Evolutionary conservation across 2,888 invertebrate species (phyloP), one percentile per base, ranked within the genome.

Genomic region (Hypomecis atomaria): DNA sequence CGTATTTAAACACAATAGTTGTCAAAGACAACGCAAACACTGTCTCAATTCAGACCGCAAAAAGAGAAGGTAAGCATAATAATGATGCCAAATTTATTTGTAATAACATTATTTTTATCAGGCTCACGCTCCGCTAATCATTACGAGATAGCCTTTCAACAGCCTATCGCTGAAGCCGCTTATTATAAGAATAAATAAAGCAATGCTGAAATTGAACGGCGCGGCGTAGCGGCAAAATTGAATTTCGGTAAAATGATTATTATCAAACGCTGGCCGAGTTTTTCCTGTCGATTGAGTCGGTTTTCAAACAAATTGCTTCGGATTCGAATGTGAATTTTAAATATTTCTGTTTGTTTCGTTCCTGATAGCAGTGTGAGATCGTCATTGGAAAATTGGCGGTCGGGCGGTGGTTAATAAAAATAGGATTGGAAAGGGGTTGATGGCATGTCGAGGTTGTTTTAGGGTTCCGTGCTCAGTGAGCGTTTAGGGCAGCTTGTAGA

Each of bases 371-470:
- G 52, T 52, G 48, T 58, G 71, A 68, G 69, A 65, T 67, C 66
- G 72, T 75, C 71, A 76, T 75, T 68, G 75, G 71, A 69, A 79
- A 77, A 80, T 79, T 75, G 75, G 72, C 65, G 70, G 74, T 68
- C 70, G 75, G 77, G 74, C 72, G 71, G 70, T 72, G 73, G 74
- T 78, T 74, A 78, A 80, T 83, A 82, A 86, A 85, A 84, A 80
- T 77, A 81, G 79, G 81, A 78, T 74, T 76, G 75, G 81, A 85
- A 83, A 79, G 70, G 80, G 79, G 79, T 79, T 81, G 82, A 82
- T 79, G 78, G 79, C 78, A 77, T 72, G 70, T 74, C 74, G 75
- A 68, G 78, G 74, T 78, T 76, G 78, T 78, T 82, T 77, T 76
- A 23, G 23, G 23, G 23, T 23, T 23, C 23, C 23, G 23, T 23